Base-by-base conservation (phyloP, 2,797 vertebrate genomes). In the Sebastes dallii region DNA sequence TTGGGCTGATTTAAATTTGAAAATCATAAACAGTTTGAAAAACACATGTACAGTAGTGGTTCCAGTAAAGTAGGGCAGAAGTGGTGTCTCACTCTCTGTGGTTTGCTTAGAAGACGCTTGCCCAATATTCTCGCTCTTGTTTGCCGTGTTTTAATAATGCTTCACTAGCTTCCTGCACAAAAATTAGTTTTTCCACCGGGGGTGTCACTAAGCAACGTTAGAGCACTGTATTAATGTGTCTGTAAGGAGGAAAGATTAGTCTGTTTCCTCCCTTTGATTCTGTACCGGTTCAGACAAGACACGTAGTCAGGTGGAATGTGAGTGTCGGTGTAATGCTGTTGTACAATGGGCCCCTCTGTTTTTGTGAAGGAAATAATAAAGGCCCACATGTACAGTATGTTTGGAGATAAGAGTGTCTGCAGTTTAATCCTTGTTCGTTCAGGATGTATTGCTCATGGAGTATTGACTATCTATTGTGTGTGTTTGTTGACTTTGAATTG, bases 111-210 rank as follows among this genome's bases (percentile, higher is more conserved):
- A 84, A 88, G 86, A 85, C 86, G 42, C 90, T 91, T 81, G 73
- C 80, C 78, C 84, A 83, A 84, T 90, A 92, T 88, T 89, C 82
- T 64, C 9, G 60, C 84, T 84, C 85, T 84, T 93, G 91, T 94
- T 94, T 94, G 92, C 86, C 7, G 25, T 92, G 86, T 83, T 93
- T 92, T 91, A 91, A 88, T 87, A 85, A 91, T 69, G 91, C 90
- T 91, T 86, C 86, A 92, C 84, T 85, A 42, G 72, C 84, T 91
- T 90, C 87, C 85, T 88, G 89, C 79, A 82, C 75, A 93, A 89
- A 92, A 93, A 90, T 86, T 50, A 84, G 86, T 93, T 94, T 94
- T 94, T 94, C 92, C 91, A 93, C 86, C 50, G 81, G 66, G 68
- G 71, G 80, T 86, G 91, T 94, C 91, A 89, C 92, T 59, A 83